A percentile compares a stretch with the other conserved stretches of the same genome.
Conservation (phyloP, 2,113 vertebrate genomes). For the Dipodomys spectabilis region DNA sequence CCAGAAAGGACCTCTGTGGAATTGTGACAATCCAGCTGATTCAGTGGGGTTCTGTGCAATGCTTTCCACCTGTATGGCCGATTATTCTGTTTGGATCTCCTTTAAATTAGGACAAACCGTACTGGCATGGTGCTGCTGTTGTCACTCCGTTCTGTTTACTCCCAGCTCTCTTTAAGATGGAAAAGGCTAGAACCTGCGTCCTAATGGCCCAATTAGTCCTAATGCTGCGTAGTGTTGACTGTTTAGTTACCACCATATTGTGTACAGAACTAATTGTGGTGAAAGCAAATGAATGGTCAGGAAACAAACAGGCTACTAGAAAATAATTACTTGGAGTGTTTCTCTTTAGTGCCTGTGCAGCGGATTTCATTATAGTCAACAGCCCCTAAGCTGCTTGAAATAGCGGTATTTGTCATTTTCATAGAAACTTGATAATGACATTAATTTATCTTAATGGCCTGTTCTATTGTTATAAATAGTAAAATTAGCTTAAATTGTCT, state of each 20-base stretch:
- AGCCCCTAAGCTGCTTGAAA: conserved; percentile 99
- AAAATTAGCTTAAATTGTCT: conserved; percentile 99
- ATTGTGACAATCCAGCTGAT: conserved; percentile 46
- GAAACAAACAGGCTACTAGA: conserved; percentile 99
- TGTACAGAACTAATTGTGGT: conserved; percentile 98
- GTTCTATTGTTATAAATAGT: conserved; percentile 99
- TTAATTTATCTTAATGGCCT: conserved; percentile 99
- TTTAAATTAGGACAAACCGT: conserved; percentile 82
- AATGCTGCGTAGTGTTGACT: conserved; percentile 94
- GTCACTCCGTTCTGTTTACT: conserved; percentile 91
- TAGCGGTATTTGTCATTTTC: conserved; percentile 99
- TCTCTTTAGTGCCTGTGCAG: conserved; percentile 99
- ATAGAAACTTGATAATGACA: conserved; percentile 99
- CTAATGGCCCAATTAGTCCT: conserved; percentile 99
- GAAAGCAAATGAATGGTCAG: conserved; percentile 99
- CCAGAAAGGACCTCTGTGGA: accelerated
- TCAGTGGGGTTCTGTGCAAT: background rate
- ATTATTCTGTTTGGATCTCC: conserved; percentile 82
- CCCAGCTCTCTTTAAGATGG: conserved; percentile 92
- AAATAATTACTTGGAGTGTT: conserved; percentile 99
- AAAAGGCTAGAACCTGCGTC: conserved; percentile 97
- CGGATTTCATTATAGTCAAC: conserved; percentile 99
- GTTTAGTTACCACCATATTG: conserved; percentile 92
- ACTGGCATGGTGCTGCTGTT: conserved; percentile 85
- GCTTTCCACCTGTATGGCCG: conserved; percentile 76